These are phyloP conservation scores for Urocyon cinereoargenteus DNA, from an alignment of 2,797 vertebrate species.

Conservation along the genomic window DNA sequence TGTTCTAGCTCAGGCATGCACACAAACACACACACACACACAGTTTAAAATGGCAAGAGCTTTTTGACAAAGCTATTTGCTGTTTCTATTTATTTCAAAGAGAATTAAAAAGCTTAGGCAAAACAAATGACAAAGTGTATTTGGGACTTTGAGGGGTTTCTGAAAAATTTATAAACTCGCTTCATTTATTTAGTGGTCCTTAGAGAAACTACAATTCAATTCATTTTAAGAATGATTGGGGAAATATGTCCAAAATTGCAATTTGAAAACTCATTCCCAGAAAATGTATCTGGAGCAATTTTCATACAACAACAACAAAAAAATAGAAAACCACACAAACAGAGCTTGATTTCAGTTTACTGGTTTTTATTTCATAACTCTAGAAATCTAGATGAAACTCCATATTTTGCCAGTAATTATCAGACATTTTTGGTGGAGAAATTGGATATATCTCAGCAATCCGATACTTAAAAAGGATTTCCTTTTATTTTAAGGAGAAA, in stretches of 20 bases:
- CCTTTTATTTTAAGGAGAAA: background rate
- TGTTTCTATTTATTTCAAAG: conserved; percentile 52
- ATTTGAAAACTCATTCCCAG: background rate
- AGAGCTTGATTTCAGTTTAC: background rate
- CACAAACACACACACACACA: background rate
- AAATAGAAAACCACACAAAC: background rate
- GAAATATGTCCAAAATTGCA: background rate
- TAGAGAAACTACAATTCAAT: background rate
- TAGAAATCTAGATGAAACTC: background rate
- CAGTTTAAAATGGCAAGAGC: background rate
- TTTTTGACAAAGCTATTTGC: background rate
- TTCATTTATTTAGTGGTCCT: conserved; percentile 34
- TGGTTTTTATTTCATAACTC: background rate
- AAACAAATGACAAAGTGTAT: conserved; percentile 31
- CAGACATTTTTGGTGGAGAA: background rate
- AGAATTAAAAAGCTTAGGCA: conserved; percentile 20
- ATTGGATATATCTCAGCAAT: background rate
- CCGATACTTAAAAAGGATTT: background rate
- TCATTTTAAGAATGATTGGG: background rate
- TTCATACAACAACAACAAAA: background rate
- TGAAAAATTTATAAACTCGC: conserved; percentile 13
- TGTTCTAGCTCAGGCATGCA: background rate
- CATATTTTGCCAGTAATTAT: background rate
- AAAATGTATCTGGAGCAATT: conserved; percentile 33
- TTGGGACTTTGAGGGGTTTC: background rate